Evolutionary conservation across 2,888 invertebrate genomes (phyloP).

Genomic region (Beris morrisii): DNA sequence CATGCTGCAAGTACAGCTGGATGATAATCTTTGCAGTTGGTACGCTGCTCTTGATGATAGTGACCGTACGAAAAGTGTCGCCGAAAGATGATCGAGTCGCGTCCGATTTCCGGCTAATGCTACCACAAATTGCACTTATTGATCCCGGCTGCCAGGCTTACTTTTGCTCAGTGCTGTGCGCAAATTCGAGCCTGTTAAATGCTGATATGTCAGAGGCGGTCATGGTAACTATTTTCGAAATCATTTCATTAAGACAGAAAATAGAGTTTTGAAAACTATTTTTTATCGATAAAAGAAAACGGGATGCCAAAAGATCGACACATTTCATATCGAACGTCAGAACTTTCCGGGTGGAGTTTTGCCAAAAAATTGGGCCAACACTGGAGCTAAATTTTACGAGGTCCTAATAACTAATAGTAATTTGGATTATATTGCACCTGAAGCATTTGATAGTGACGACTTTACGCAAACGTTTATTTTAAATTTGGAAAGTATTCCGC

Average conservation of each 20-base stretch:
- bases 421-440: constrained; percentile 42
- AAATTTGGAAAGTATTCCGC: constrained; percentile 39
- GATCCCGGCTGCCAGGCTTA: constrained; percentile 13
- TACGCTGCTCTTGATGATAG: constrained; percentile 21
- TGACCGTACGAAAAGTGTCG: constrained; percentile 6
- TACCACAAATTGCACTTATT: constrained; percentile 2
- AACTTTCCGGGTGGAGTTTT: constrained; percentile 38
- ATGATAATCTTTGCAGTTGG: constrained; percentile 22
- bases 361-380: constrained; percentile 41
- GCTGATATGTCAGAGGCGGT: constrained; percentile 12
- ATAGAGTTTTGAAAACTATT: neutral
- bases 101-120: neutral
- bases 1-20: constrained; percentile 25
- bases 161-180: constrained; percentile 28
- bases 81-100: neutral
- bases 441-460: constrained; percentile 46
- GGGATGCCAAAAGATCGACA: constrained; percentile 38
- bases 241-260: neutral
- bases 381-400: constrained; percentile 40
- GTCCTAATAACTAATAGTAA: constrained; percentile 42
- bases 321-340: constrained; percentile 41
- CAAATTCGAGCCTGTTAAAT: constrained; percentile 19
- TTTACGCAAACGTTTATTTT: constrained; percentile 44
- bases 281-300: constrained; percentile 36
- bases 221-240: constrained; percentile 4